Evolutionary conservation across 2,888 invertebrate genomes (phyloP), one percentile per base, ranked within the genome.

Genomic region (Digitonthophagus gazella): DNA sequence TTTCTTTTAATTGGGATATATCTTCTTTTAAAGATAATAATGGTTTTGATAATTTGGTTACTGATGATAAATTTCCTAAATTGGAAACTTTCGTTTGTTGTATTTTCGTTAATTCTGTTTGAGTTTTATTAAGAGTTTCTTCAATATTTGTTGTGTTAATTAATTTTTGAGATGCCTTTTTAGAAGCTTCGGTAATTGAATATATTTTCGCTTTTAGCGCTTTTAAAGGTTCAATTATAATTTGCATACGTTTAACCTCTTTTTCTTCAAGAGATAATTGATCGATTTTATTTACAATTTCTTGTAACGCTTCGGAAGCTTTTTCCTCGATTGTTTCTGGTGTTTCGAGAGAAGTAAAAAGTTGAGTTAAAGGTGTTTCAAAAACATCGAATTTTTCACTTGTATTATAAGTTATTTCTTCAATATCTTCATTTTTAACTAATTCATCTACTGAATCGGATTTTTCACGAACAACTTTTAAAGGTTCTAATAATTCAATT

Each of bases 41-140:
- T 14, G 66, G 69, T 8, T 16, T 15, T 15, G 28, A 28, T 58
- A 71, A 20, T 54, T 58, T 54, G n/a, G 11, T 44, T 44, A 67
- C 15, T 15, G 61, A 22, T 2, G 6, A 20, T n/a, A 61, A 19
- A 19, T 61, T 20, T 61, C 15, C 15, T n/a, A n/a, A n/a, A n/a
- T n/a, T n/a, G 4, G 57, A 57, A 11, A 57, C n/a, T 15, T 57
- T 2, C 2, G 14, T 61, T 19, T 61, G 15, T 18, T 19, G 19
- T 19, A 16, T 18, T 16, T 18, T 18, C 0, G 61, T 61, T 20
- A 61, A 19, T 18, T 18, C 61, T 18, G 16, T 61, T 61, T 61
- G 61, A 19, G 18, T 19, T 19, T 61, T 61, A 19, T 20, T n/a
- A 3, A 61, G 19, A 8, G 19, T 19, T 61, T 18, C 18, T 20